Base-by-base conservation (phyloP, 1,140 invertebrate species). In the Brachionus plicatilis region DNA sequence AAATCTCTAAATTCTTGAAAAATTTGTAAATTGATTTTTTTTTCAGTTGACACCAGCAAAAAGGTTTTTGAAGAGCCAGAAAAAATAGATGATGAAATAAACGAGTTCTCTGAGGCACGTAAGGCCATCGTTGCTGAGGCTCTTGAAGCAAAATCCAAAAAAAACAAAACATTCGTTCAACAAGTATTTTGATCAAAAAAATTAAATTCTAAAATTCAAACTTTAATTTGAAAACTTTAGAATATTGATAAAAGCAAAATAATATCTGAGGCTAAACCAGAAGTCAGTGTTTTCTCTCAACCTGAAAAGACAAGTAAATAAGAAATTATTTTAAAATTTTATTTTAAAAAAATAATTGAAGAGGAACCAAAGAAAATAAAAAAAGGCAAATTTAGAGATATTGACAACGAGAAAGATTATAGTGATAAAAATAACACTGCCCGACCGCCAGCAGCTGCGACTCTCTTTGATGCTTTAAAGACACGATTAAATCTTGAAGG, bases 371-470 rank as follows among this genome's bases (percentile, higher is more conserved):
- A 76, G 17, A 76, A 76, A 76, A 27, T 11, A 7, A 47, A 29
- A 76, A 76, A 76, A 29, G 72, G 72, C 14, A 76, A 76, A 76
- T 76, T 76, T 50, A 47, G 72, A 29, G 72, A 76, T 9, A 27
- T 76, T 27, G 72, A 76, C 43, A 76, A 76, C 20, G 72, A 76
- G 33, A 45, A 47, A 76, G 72, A 76, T 50, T 76, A 76, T 14
- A 76, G 72, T 50, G 72, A 76, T 76, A 47, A 29, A 9, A 76
- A 76, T 47, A 76, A 76, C 24, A 76, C 72, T 27, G 72, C 72
- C 33, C 43, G 72, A 50, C 72, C 72, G 27, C 72, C 72, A 12
- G 45, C 72, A 20, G 43, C 43, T 9, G 17, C 72, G 5, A 76
- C 72, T 50, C 27, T 76, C 0, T 76, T 76, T 50, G 72, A 76